Base-by-base conservation (phyloP, 2,888 invertebrate genomes). In the Drosophila basisetae region DNA sequence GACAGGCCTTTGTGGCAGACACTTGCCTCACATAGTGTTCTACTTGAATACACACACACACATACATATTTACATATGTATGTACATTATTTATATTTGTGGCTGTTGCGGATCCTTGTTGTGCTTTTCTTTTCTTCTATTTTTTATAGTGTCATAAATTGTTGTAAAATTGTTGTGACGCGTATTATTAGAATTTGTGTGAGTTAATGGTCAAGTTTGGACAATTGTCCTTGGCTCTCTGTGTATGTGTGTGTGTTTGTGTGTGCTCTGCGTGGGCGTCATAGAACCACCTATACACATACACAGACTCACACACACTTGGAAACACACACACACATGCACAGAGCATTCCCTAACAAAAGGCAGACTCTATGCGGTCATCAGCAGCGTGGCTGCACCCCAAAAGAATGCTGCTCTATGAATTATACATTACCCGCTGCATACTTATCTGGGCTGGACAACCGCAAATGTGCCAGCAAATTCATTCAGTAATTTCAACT, bases 371-470 rank as follows among this genome's bases (percentile, higher is more conserved):
- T 68, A 70, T 78, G 69, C 69, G 66, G 54, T 73, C 78, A 78
- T 78, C 53, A 73, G 47, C n/a, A 53, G 53, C 11, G 13, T 47
- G 18, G 18, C 22, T 43, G 33, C 39, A 18, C 5, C 33, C 16
- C 7, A 13, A 30, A 31, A 13, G 4, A 58, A 47, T 16, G 9
- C 9, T 39, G 52, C 3, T 18, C 9, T 53, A 11, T 52, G 3
- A 25, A 33, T n/a, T 49, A 0, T 1, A 4, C 0, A 37, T 25
- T 31, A 2, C 33, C 2, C 62, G 70, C 39, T 74, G 84, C 81
- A 79, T 88, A 81, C 89, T 88, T 81, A 56, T 61, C 59, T 73
- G 84, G 66, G 71, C 52, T 52, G 41, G 22, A 64, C 22, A 39
- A 22, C 18, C 30, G 58, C 52, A 31, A 52, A 9, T 49, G 49